phyloP scores from a whole-genome alignment of 2,797 vertebrate genomes.

The Pangasius krempfi region DNA sequence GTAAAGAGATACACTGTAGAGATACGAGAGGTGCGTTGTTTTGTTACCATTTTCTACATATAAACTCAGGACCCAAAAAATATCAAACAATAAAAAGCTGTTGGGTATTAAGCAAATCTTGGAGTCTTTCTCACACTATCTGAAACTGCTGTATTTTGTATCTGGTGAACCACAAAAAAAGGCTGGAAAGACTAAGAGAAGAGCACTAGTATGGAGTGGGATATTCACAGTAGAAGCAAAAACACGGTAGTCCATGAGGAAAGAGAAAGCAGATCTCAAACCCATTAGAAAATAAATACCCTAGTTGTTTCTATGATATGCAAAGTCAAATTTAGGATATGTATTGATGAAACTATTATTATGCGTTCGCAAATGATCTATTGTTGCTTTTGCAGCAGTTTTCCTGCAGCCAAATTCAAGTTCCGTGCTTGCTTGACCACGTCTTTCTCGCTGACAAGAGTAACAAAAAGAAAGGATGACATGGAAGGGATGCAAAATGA shows the following conservation, averaged over 20 bases:
- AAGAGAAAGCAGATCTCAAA: slow-evolving; percentile 56
- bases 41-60: slow-evolving; percentile 36
- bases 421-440: slow-evolving; percentile 96
- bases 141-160: slow-evolving; percentile 40
- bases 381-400: slow-evolving; percentile 90
- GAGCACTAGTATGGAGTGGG: slow-evolving; percentile 57
- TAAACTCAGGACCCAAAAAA: slow-evolving; percentile 17
- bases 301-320: slow-evolving; percentile 71
- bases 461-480: slow-evolving; percentile 60
- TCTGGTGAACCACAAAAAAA: slow-evolving; percentile 43
- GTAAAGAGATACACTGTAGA: slow-evolving; percentile 42
- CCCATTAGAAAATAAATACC: slow-evolving; percentile 66
- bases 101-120: slow-evolving; percentile 6
- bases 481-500: slow-evolving; percentile 68
- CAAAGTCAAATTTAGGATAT: slow-evolving; percentile 59
- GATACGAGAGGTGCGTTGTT: slow-evolving; percentile 44
- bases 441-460: slow-evolving; percentile 88
- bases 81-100: slow-evolving; percentile 27
- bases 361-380: slow-evolving; percentile 65
- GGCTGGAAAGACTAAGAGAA: slow-evolving; percentile 38
- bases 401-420: slow-evolving; percentile 90
- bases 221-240: slow-evolving; percentile 70
- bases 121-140: slow-evolving; percentile 14
- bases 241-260: slow-evolving; percentile 59
- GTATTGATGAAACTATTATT: slow-evolving; percentile 52